Conservation (phyloP, 2,888 invertebrate species). For the Carterocephalus palaemon region DNA sequence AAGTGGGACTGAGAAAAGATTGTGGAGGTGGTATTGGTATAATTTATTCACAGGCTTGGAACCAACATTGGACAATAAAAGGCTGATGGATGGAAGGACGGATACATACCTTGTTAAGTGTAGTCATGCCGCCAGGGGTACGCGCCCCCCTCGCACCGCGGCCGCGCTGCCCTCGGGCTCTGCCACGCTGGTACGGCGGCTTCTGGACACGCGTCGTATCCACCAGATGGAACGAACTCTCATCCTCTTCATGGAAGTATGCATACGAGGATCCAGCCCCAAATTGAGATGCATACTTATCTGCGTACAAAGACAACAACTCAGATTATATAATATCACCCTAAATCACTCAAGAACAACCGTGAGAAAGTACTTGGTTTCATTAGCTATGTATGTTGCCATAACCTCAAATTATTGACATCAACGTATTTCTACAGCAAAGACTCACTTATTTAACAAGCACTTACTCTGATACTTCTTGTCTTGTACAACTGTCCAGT, state of each 20-base stretch:
- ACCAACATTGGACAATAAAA: no score
- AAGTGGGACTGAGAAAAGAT: no score
- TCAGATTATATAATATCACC: slow-evolving; percentile 1
- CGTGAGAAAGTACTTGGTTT: background rate
- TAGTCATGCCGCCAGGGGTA: slow-evolving; percentile 87
- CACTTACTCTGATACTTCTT: slow-evolving; percentile 93
- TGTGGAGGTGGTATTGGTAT: no score
- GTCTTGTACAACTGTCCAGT: slow-evolving; percentile 98
- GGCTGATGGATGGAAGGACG: no score
- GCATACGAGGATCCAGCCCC: slow-evolving; percentile 98
- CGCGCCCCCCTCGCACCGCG: slow-evolving; percentile 84
- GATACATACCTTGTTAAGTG: slow-evolving; percentile 86
- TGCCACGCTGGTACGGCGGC: slow-evolving; percentile 94
- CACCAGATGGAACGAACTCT: slow-evolving; percentile 98
- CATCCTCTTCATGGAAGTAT: slow-evolving; percentile 99
- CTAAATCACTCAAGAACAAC: slow-evolving; percentile 32
- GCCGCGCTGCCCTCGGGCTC: slow-evolving; percentile 89
- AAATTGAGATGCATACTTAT: slow-evolving; percentile 94
- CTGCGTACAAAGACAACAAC: slow-evolving; percentile 55
- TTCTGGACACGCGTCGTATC: slow-evolving; percentile 94
- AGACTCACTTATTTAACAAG: background rate
- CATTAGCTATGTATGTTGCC: background rate
- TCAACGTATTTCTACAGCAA: background rate
- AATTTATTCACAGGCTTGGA: no score
- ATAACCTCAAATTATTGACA: slow-evolving; percentile 32